Evolutionary conservation across 23 tunicate genomes (phyloP).

Genomic region (Clavelina lepadiformis): DNA sequence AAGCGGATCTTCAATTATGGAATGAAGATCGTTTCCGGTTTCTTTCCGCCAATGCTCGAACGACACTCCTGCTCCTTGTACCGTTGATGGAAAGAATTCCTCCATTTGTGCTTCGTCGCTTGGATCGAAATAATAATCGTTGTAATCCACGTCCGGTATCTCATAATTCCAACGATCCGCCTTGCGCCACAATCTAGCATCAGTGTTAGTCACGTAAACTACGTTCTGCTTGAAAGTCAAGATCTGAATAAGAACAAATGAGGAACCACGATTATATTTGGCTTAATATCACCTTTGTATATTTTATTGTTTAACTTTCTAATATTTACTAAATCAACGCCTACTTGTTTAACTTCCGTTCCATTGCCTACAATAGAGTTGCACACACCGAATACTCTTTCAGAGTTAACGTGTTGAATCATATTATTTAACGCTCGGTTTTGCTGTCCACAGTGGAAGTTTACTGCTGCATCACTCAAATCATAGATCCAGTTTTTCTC

Average conservation of each 20-base stretch:
- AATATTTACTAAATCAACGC: no score
- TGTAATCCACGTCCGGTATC: conserved; percentile 12
- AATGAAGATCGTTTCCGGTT: conserved; percentile 6
- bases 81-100: conserved; percentile 11
- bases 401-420: conserved; percentile 26
- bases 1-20: conserved; percentile 11
- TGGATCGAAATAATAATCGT: conserved; percentile 20
- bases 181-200: background rate
- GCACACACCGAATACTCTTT: conserved; percentile 51
- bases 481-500: conserved; percentile 50
- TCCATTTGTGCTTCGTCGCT: background rate
- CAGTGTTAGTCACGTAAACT: conserved; percentile 9
- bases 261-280: no score
- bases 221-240: conserved; percentile 18
- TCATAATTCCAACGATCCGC: conserved; percentile 19
- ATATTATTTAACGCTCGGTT: conserved; percentile 46
- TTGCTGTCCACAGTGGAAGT: conserved; percentile 64
- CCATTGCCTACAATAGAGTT: conserved; percentile 21
- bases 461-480: conserved; percentile 34
- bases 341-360: no score
- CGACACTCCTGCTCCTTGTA: conserved; percentile 1
- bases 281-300: no score
- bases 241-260: no score
- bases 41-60: conserved; percentile 8
- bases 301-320: no score